phyloP scores from a whole-genome alignment of 2,797 vertebrate genomes.

The Falco novaeseelandiae region DNA sequence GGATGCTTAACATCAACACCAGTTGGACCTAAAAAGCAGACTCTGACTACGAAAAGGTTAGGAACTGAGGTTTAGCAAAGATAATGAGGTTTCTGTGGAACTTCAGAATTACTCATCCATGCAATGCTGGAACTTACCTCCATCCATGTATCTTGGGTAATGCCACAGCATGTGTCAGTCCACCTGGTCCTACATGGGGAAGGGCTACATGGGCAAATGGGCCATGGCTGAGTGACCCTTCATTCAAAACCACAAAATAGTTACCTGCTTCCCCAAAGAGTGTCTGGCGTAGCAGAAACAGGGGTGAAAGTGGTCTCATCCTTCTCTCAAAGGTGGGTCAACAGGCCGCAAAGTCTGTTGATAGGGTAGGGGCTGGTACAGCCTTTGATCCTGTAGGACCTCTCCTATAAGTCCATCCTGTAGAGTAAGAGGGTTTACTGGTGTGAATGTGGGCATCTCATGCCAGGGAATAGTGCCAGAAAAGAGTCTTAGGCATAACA shows the following conservation, averaged over 20 bases:
- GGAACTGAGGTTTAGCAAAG: neutral
- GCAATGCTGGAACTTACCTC: neutral
- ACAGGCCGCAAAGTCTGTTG: neutral
- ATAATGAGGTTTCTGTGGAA: neutral
- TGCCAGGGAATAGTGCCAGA: neutral
- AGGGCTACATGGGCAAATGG: neutral
- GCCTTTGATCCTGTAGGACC: neutral
- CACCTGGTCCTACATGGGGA: neutral
- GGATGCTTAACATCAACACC: neutral
- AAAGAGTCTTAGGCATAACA: neutral
- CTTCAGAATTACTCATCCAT: neutral
- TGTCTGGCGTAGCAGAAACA: neutral
- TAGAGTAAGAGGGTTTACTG: neutral
- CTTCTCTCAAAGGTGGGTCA: neutral
- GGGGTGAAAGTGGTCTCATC: neutral
- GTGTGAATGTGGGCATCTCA: neutral
- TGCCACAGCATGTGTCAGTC: neutral
- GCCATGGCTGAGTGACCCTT: neutral
- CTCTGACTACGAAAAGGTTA: neutral
- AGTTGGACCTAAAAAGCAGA: neutral
- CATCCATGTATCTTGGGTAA: neutral
- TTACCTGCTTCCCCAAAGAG: neutral
- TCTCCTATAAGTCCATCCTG: neutral
- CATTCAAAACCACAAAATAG: neutral
- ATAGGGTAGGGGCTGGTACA: neutral